These are phyloP conservation scores for Onychomys leucogaster DNA, from an alignment of 2,797 vertebrate species.

Conservation along the genomic window DNA sequence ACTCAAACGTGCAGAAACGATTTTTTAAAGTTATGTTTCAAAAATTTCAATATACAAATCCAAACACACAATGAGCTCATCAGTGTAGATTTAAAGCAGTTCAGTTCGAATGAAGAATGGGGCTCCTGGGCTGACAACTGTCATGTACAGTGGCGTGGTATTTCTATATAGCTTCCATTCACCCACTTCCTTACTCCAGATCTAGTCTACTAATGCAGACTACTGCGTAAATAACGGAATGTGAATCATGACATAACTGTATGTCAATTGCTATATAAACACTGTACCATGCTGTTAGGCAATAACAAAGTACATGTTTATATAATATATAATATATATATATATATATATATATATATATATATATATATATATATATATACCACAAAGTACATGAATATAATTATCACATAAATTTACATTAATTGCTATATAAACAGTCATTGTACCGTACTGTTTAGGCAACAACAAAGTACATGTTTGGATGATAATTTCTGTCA, in stretches of 20 bases:
- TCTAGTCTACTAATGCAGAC: not conserved
- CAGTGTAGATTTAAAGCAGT: not conserved
- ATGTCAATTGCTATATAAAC: not conserved
- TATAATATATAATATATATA: too few relatives aligned
- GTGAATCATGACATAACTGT: not conserved
- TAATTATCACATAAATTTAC: not conserved
- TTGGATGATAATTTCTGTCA: not conserved
- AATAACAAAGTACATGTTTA: not conserved
- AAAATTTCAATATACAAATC: conserved; percentile 43
- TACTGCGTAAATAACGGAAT: not conserved
- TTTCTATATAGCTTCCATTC: not conserved
- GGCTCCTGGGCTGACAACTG: not conserved
- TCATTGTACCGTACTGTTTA: not conserved
- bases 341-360: too few relatives aligned
- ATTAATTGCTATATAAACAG: not conserved
- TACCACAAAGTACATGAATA: not conserved
- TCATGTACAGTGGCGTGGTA: not conserved
- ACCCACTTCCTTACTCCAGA: not conserved
- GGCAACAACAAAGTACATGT: not conserved
- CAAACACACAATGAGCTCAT: conserved; percentile 36
- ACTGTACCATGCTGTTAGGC: not conserved
- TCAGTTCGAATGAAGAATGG: not conserved
- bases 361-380: too few relatives aligned
- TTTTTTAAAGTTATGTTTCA: conserved; percentile 49
- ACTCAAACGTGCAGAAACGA: conserved; percentile 32